Evolutionary conservation across 2,888 invertebrate species (phyloP).

Genomic region (Diloba caeruleocephala): DNA sequence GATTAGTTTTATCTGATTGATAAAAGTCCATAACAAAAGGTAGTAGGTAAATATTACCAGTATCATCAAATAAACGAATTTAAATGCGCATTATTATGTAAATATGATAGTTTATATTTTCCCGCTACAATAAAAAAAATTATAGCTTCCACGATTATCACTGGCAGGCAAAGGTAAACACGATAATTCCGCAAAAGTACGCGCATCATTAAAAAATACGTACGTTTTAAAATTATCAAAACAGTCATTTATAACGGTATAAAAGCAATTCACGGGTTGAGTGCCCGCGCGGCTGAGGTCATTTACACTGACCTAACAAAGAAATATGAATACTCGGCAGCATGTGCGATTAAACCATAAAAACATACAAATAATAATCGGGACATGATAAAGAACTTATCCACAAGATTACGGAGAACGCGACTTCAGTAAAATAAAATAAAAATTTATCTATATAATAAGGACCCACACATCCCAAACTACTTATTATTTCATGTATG

Average conservation of each 20-base stretch:
- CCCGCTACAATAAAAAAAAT: slow-evolving; percentile 3
- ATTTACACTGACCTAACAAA: slow-evolving; percentile 71
- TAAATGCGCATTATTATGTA: slow-evolving; percentile 3
- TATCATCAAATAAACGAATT: slow-evolving; percentile 23
- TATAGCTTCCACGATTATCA: slow-evolving; percentile 5
- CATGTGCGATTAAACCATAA: slow-evolving; percentile 50
- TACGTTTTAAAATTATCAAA: slow-evolving; percentile 52
- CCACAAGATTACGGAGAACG: slow-evolving; percentile 32
- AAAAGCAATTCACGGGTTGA: slow-evolving; percentile 62
- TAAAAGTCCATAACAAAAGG: slow-evolving; percentile 24
- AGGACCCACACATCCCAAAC: not conserved
- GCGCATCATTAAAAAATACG: slow-evolving; percentile 37
- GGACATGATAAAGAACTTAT: slow-evolving; percentile 43
- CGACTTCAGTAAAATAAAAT: slow-evolving; percentile 59
- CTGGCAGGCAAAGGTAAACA: slow-evolving; percentile 18
- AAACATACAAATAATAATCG: slow-evolving; percentile 48
- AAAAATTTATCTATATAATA: slow-evolving; percentile 57
- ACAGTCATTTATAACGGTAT: slow-evolving; percentile 70
- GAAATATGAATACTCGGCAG: slow-evolving; percentile 52
- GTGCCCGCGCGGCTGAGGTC: slow-evolving; percentile 69
- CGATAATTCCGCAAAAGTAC: slow-evolving; percentile 19
- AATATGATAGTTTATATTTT: slow-evolving; percentile 4
- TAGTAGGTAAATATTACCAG: too few species aligned
- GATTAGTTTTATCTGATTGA: slow-evolving; percentile 26
- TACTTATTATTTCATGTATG: not conserved